Percentiles rank a stretch among this genome's conserved stretches.
These are phyloP conservation scores for Dicentrarchus labrax DNA, from an alignment of 2,113 vertebrate genomes.

Conservation along the genomic window DNA sequence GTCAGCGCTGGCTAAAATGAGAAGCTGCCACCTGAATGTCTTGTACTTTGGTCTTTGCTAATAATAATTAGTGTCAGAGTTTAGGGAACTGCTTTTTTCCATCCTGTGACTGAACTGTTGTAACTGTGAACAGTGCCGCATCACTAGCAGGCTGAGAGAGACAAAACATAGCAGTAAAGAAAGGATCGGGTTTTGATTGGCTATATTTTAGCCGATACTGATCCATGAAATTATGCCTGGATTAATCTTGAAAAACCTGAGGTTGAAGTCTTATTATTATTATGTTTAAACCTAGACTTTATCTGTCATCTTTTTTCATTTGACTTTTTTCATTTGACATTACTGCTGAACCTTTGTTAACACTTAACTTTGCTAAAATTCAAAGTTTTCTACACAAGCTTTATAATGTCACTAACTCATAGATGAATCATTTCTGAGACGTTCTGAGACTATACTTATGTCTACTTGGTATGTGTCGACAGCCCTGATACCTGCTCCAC, in stretches of 20 bases:
- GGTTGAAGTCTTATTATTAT: too few species aligned
- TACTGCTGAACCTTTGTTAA: not conserved
- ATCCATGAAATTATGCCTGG: not conserved
- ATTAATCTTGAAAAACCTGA: not conserved
- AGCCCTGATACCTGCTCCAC: conserved; percentile 40
- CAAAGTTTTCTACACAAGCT: not conserved
- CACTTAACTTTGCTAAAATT: not conserved
- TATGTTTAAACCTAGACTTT: not conserved
- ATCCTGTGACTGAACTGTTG: too few species aligned
- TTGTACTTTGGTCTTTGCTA: not conserved
- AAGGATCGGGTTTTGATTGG: not conserved
- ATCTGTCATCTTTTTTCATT: not conserved
- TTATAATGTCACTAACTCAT: not conserved
- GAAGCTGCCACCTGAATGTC: not conserved
- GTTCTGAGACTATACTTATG: not conserved
- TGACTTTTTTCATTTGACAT: not conserved
- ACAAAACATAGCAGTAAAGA: too few species aligned
- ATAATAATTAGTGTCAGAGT: not conserved
- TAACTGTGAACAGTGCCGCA: too few species aligned
- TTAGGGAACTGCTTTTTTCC: too few species aligned
- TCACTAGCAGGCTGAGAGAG: too few species aligned
- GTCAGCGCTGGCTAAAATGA: not conserved
- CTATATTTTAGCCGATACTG: not conserved
- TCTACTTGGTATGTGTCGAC: not conserved
- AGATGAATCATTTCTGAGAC: not conserved